Percentiles rank a stretch among this genome's conserved stretches.
Conservation (phyloP, 1,140 invertebrate species). For the Pantala flavescens region DNA sequence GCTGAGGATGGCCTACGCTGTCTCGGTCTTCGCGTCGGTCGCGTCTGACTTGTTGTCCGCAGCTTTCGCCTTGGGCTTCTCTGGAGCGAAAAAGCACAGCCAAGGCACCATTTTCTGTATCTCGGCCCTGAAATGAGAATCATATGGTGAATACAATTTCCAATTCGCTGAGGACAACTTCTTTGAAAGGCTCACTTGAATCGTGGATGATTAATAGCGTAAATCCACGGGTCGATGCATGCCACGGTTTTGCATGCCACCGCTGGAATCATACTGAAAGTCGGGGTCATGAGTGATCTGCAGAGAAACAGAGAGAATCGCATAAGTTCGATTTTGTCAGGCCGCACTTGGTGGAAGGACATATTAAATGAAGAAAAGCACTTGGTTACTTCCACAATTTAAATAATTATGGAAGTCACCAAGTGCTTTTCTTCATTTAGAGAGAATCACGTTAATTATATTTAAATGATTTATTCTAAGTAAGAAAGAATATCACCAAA, state of each 20-base stretch:
- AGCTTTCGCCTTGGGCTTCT: not conserved
- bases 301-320: not conserved
- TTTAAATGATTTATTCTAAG: too few relatives aligned
- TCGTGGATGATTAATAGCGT: constrained; percentile 67
- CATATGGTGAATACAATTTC: too few relatives aligned
- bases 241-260: constrained; percentile 59
- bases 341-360: not conserved
- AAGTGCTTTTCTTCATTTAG: too few relatives aligned
- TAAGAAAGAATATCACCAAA: too few relatives aligned
- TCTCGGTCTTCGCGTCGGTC: not conserved
- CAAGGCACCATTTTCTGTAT: not conserved
- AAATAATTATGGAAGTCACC: too few relatives aligned
- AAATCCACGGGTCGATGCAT: constrained; percentile 70
- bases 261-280: constrained; percentile 61
- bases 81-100: not conserved
- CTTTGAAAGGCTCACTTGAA: constrained; percentile 41
- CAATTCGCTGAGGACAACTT: too few relatives aligned
- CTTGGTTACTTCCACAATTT: too few relatives aligned
- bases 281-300: constrained; percentile 49
- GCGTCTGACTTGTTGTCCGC: not conserved
- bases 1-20: too few relatives aligned
- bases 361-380: too few relatives aligned
- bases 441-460: too few relatives aligned
- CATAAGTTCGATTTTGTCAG: not conserved
- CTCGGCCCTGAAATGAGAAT: not conserved